Evolutionary conservation across 2,113 vertebrate species (phyloP), one percentile per base, ranked within the genome.

Genomic region (Ia io): DNA sequence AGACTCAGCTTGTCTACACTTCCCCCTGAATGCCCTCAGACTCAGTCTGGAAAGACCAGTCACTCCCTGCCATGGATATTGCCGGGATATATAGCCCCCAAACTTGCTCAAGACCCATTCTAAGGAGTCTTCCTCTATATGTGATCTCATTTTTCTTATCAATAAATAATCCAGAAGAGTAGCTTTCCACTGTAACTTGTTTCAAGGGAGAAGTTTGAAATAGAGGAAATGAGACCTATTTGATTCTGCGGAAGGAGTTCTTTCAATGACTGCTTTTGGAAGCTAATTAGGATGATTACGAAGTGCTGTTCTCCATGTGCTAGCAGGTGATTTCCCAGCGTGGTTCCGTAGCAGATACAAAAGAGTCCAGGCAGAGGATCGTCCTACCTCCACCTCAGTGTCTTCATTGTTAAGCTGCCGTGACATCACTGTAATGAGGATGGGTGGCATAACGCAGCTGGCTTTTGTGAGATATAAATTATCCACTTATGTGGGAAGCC

Each of bases 391-490:
- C 16, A 9, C 7, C 28, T 93, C 59, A 25, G 3, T 5, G 40
- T 83, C 71, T 14, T 59, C 37, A 49, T 35, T 74, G 37, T 53
- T 47, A 78, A 40, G 1, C 44, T 84, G 42, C 67, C 69, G 9
- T 14, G 3, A 13, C 1, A 22, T 61, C 53, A 6, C 1, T 49
- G 3, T 18, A n/a, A 37, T 37, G 63, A 51, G 16, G 5, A 12
- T 0, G 18, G 40, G 37, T 47, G 2, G 16, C 32, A 7, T 61
- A 20, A 47, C 8, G 25, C 16, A 12, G 1, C 32, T 2, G n/a
- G n/a, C 76, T 61, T 91, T 61, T 73, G 42, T 12, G 78, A 65
- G 30, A 80, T 42, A 35, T 61, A 42, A 84, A 94, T 76, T 61
- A 44, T 30, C 11, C 40, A 25, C 20, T 71, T 44, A 70, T 35